phyloP scores from a whole-genome alignment of 2,113 vertebrate genomes.

The Laticauda laticaudata region DNA sequence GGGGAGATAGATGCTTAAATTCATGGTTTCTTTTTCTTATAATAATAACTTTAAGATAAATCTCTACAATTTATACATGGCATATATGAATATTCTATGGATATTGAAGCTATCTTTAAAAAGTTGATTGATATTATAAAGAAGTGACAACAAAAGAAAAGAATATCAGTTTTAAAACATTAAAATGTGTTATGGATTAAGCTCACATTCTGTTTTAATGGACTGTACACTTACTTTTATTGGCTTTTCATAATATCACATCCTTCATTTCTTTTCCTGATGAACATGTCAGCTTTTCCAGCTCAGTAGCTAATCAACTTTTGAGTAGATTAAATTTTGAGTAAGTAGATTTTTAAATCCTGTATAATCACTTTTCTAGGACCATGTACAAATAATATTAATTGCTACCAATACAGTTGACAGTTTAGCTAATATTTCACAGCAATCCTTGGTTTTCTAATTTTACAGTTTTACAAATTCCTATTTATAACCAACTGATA shows the following conservation, averaged over 20 bases:
- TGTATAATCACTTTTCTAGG: not conserved
- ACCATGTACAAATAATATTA: not conserved
- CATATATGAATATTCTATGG: not conserved
- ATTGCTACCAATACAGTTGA: not conserved
- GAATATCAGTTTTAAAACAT: not conserved
- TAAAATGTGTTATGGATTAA: not conserved
- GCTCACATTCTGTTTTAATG: not conserved
- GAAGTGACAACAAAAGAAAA: not conserved
- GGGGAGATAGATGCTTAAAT: fast-evolving
- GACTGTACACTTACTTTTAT: not conserved
- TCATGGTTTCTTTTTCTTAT: not conserved
- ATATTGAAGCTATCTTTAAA: not conserved
- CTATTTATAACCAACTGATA: not conserved
- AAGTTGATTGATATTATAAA: not conserved
- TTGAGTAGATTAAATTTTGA: not conserved
- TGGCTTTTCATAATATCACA: not conserved
- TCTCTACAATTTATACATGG: not conserved
- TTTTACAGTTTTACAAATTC: not conserved
- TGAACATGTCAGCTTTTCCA: not conserved
- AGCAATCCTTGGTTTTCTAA: not conserved
- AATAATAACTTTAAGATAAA: not conserved
- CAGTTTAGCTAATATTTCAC: not conserved
- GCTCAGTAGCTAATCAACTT: not conserved
- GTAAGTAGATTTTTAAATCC: not conserved
- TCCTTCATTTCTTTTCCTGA: not conserved